These are phyloP conservation scores for Epizoanthus stellaris DNA, from an alignment of 92 coral and sea anemone species.

Conservation along the genomic window DNA sequence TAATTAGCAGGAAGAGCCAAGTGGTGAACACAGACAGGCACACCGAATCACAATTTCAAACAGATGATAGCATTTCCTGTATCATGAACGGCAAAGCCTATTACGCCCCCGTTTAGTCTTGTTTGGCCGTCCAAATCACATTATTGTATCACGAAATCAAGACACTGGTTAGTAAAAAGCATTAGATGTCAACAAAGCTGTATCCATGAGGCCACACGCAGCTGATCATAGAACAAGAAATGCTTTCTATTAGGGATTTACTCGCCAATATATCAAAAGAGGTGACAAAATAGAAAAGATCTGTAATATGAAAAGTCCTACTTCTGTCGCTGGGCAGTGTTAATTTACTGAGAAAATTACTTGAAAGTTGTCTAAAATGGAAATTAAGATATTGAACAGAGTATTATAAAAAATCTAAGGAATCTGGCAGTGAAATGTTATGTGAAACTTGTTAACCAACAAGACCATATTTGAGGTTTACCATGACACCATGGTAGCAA, in stretches of 20 bases:
- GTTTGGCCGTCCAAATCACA: conserved; percentile 25
- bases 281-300: conserved; percentile 1
- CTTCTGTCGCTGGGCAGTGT: too few relatives aligned
- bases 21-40: conserved; percentile 9
- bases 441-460: background rate
- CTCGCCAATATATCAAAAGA: background rate
- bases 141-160: conserved; percentile 30
- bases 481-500: too few relatives aligned
- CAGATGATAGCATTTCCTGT: conserved; percentile 9
- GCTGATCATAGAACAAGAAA: background rate
- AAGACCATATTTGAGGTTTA: too few relatives aligned
- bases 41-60: conserved; percentile 4
- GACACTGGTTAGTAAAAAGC: background rate
- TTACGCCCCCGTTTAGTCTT: background rate
- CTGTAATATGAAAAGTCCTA: background rate
- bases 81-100: background rate
- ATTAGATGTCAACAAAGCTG: background rate
- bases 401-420: background rate
- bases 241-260: background rate
- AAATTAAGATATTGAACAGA: background rate
- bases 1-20: conserved; percentile 9
- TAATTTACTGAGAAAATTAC: background rate
- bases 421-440: background rate
- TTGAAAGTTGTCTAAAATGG: background rate
- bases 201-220: conserved; percentile 20